Conservation (phyloP, 1,140 invertebrate genomes). For the Zaprionus nigranus region DNA sequence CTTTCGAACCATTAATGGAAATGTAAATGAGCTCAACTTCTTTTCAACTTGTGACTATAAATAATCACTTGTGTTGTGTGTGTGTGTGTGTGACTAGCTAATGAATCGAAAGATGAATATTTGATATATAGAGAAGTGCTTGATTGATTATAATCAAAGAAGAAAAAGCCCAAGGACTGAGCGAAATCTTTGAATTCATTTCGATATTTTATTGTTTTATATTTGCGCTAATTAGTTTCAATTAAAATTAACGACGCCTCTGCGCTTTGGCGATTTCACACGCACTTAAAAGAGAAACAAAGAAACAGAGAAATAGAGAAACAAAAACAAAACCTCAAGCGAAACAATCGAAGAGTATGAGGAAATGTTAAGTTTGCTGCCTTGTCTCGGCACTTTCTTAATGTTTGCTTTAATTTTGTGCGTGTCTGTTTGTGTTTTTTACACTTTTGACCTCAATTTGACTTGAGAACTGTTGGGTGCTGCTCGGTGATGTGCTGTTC, state of each 20-base stretch:
- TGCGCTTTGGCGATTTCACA: constrained; percentile 68
- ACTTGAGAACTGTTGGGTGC: constrained; percentile 8
- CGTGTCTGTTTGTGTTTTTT: constrained; percentile 36
- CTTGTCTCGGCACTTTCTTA: constrained; percentile 54
- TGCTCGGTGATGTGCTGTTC: constrained; percentile 11
- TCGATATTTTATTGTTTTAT: constrained; percentile 43
- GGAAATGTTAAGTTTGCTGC: constrained; percentile 60
- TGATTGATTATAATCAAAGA: constrained; percentile 8
- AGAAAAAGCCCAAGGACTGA: background rate
- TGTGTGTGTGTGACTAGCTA: background rate
- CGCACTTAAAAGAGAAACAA: constrained; percentile 58
- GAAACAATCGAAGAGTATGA: constrained; percentile 17
- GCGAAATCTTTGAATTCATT: constrained; percentile 2
- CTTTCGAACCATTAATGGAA: background rate
- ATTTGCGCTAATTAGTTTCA: constrained; percentile 78
- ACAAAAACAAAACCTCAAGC: constrained; percentile 4
- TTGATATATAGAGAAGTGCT: constrained; percentile 13
- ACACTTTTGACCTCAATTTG: constrained; percentile 75
- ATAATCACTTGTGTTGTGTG: background rate
- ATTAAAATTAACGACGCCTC: constrained; percentile 79
- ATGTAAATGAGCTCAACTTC: constrained; percentile 3
- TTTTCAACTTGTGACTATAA: constrained; percentile 2
- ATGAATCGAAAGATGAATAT: constrained; percentile 22
- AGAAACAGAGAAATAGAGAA: constrained; percentile 21
- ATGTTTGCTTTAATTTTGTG: constrained; percentile 72